Conservation (phyloP, 64 coral and sea anemone genomes). For the Montipora capricornis region DNA sequence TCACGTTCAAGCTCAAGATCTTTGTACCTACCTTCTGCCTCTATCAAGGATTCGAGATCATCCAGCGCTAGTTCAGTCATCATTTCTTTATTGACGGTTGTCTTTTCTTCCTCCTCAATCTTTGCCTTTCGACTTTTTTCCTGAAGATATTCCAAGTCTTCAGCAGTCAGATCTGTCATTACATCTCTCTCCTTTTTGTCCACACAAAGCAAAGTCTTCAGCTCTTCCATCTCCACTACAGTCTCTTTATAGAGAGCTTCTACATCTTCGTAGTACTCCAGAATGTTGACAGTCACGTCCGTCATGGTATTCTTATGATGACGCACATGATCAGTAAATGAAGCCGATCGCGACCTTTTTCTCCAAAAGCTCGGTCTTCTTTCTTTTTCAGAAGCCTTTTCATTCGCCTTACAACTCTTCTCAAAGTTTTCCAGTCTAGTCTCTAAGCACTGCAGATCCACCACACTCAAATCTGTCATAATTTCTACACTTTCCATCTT, state of each 20-base stretch:
- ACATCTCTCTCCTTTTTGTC: constrained; percentile 25
- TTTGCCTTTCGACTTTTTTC: neutral
- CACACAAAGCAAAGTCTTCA: neutral
- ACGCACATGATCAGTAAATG: neutral
- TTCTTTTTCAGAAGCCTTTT: neutral
- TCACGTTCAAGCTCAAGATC: neutral
- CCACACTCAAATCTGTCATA: neutral
- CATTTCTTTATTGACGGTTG: neutral
- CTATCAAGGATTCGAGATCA: constrained; percentile 34
- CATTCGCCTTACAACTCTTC: neutral
- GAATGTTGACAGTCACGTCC: constrained; percentile 48
- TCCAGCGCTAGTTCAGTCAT: constrained; percentile 13
- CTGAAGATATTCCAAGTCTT: constrained; percentile 21
- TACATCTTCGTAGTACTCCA: constrained; percentile 66
- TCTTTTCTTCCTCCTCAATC: neutral
- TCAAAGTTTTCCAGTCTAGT: neutral
- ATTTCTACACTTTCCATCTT: constrained; percentile 7
- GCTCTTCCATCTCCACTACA: constrained; percentile 23
- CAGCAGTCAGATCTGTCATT: constrained; percentile 43
- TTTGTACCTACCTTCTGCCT: neutral
- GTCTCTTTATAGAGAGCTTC: constrained; percentile 38
- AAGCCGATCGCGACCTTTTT: constrained; percentile 7
- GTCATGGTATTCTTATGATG: constrained; percentile 50
- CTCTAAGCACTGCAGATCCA: neutral
- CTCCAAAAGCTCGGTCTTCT: neutral